Percentiles rank a stretch among this genome's conserved stretches.
phyloP scores from a whole-genome alignment of 2,113 vertebrate species.

The cat (Felis catus) region F.catus_Fca126_mat1.0 CM031421.1:57469001-57469500 shows the following conservation, averaged over 20 bases:
- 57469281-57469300: not conserved
- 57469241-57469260: not conserved
- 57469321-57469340: not conserved
- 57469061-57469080: not conserved
- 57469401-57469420: no score
- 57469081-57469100: not conserved
- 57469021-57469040: not conserved
- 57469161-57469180: not conserved
- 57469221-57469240: not conserved
- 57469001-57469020: not conserved
- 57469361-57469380: no score
- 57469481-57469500: no score
- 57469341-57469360: no score
- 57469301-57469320: not conserved
- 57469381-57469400: no score
- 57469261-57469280: slow-evolving; percentile 30
- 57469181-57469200: no score
- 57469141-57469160: not conserved
- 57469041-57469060: not conserved
- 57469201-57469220: no score
- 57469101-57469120: no score
- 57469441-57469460: no score
- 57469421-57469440: no score
- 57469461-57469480: no score
- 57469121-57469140: not conserved